phyloP scores from a whole-genome alignment of 2,113 vertebrate genomes.

The Seriola dumerili region DNA sequence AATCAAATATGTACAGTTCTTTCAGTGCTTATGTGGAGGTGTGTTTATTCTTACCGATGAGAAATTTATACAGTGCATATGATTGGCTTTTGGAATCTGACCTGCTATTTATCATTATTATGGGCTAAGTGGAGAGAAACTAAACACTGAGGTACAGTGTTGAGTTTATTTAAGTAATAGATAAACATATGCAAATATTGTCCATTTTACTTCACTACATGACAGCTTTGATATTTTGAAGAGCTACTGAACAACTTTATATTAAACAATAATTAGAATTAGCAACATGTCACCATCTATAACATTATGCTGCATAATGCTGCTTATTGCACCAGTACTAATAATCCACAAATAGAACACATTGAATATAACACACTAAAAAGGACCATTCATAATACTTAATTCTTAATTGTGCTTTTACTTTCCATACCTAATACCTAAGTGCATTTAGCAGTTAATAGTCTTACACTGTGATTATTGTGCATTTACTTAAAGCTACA shows the following conservation, averaged over 20 bases:
- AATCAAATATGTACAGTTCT: slow-evolving; percentile 23
- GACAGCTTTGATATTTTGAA: neutral
- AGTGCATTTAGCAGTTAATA: neutral
- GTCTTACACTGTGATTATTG: neutral
- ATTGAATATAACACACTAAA: neutral
- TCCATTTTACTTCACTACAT: neutral
- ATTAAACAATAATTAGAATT: neutral
- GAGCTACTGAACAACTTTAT: neutral
- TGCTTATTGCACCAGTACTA: neutral
- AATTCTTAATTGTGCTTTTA: neutral
- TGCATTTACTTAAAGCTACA: neutral
- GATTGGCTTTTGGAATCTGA: neutral
- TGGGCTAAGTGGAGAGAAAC: neutral
- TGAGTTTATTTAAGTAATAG: too few relatives aligned
- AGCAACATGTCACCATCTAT: neutral
- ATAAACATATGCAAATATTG: neutral
- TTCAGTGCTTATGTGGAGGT: slow-evolving; percentile 11
- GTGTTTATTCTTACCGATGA: slow-evolving; percentile 2
- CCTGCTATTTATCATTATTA: neutral
- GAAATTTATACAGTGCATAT: neutral
- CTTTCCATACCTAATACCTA: too few relatives aligned
- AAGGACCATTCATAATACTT: neutral
- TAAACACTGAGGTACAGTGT: neutral
- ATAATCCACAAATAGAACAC: neutral
- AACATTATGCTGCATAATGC: neutral